Base-by-base conservation (phyloP, 2,888 invertebrate genomes). In the Scaptomyza caliginosa region DNA sequence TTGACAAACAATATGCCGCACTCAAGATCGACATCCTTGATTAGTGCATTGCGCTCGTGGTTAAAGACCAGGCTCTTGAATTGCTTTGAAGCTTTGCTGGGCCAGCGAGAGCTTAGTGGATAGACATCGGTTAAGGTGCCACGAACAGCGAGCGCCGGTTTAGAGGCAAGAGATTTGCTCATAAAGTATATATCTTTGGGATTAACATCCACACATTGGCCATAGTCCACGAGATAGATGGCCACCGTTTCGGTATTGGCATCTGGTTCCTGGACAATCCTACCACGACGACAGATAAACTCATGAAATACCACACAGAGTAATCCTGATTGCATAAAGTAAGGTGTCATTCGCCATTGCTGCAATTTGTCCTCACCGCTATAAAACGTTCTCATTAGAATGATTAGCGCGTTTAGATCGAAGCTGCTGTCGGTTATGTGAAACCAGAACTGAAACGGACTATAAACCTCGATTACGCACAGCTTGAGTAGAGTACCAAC, bases 381-480 rank as follows among this genome's bases (percentile, higher is more conserved):
- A 34, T 64, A 71, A 17, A 67, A 62, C 0, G 11, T 16, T 19
- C 10, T 10, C 26, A 26, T 0, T 10, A 10, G 3, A 1, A 2
- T 0, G 0, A 7, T 0, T 11, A 75, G 11, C 2, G 11, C 0
- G n/a, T 1, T 0, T 0, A 11, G 2, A 6, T 19, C 21, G 2
- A 24, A 8, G 0, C 1, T 0, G 0, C 17, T 5, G 0, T 19
- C 5, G 2, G 4, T 21, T 3, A 63, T 23, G 3, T 64, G 46
- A 13, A 79, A 77, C 77, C 79, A 79, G 11, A 77, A 77, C 28
- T 77, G 79, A 46, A 70, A 77, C 2, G 79, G 79, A 1, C 46
- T 59, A 28, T 73, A 78, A 0, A 57, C 32, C 38, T 72, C 38
- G 6, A 23, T 8, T 0, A 64, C 51, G 4, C 1, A 2, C 2